Conservation (phyloP, 2,888 invertebrate genomes). For the Ditylenchus weischeri region DNA sequence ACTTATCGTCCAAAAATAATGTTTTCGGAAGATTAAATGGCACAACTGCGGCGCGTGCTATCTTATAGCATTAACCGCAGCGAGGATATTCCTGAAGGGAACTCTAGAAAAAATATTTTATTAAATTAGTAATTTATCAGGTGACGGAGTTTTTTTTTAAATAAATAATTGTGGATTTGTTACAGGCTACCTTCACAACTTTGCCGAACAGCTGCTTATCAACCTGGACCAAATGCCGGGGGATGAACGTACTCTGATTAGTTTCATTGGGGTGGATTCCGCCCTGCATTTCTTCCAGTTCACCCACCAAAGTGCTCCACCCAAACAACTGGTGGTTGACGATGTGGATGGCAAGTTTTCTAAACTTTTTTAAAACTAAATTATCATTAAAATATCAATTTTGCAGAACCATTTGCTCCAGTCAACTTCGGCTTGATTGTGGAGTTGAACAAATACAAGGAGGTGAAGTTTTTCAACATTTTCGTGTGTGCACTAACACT, state of each 20-base stretch:
- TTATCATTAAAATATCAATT: neutral
- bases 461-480: slow-evolving; percentile 36
- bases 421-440: slow-evolving; percentile 87
- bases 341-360: slow-evolving; percentile 76
- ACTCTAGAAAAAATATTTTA: too few species aligned
- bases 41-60: too few species aligned
- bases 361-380: too few species aligned
- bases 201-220: slow-evolving; percentile 76
- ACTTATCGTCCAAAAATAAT: too few species aligned
- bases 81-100: too few species aligned
- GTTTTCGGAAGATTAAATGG: too few species aligned
- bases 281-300: slow-evolving; percentile 82
- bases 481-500: slow-evolving; percentile 67
- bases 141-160: too few species aligned
- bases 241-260: slow-evolving; percentile 77
- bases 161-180: slow-evolving; percentile 3
- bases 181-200: slow-evolving; percentile 74
- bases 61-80: too few species aligned
- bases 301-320: slow-evolving; percentile 52
- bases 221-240: slow-evolving; percentile 86
- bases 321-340: slow-evolving; percentile 69
- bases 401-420: slow-evolving; percentile 83
- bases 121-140: too few species aligned
- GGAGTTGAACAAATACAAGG: slow-evolving; percentile 78
- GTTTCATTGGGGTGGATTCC: slow-evolving; percentile 77